Conservation (phyloP, 2,797 vertebrate species). For the Morelia viridis region DNA sequence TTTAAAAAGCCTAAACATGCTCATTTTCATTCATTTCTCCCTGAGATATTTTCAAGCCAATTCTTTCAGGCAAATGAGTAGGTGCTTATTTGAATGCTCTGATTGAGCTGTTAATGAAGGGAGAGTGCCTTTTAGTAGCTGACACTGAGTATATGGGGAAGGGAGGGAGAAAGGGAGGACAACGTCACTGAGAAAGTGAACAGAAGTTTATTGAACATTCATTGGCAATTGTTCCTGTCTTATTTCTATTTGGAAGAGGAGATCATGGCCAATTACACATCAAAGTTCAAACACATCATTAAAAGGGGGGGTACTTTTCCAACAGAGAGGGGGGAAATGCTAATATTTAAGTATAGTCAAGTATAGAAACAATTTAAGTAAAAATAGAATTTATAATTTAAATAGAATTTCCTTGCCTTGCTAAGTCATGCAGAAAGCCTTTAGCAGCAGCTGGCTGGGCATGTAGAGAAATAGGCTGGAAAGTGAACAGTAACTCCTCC, state of each 20-base stretch:
- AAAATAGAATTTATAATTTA: neutral
- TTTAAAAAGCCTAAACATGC: neutral
- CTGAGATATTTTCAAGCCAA: neutral
- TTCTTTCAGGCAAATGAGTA: conserved; percentile 30
- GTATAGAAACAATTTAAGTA: neutral
- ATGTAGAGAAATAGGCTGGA: neutral
- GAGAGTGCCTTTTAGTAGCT: conserved; percentile 57
- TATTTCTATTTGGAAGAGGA: neutral
- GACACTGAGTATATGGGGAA: conserved; percentile 28
- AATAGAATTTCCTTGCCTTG: neutral
- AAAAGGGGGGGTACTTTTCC: neutral
- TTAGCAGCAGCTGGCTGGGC: too few relatives aligned
- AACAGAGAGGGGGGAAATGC: neutral
- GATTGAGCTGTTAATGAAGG: conserved; percentile 60
- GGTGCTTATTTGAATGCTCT: conserved; percentile 51
- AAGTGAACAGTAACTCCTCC: neutral
- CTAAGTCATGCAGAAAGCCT: neutral
- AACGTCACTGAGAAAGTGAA: neutral
- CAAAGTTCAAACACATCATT: neutral
- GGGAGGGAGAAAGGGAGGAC: conserved; percentile 29
- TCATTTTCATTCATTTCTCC: neutral
- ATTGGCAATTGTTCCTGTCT: neutral
- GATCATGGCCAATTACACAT: neutral
- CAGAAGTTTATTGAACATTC: neutral
- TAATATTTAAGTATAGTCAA: neutral